Evolutionary conservation across 1,140 invertebrate species (phyloP).

Genomic region (Hermetia illucens): DNA sequence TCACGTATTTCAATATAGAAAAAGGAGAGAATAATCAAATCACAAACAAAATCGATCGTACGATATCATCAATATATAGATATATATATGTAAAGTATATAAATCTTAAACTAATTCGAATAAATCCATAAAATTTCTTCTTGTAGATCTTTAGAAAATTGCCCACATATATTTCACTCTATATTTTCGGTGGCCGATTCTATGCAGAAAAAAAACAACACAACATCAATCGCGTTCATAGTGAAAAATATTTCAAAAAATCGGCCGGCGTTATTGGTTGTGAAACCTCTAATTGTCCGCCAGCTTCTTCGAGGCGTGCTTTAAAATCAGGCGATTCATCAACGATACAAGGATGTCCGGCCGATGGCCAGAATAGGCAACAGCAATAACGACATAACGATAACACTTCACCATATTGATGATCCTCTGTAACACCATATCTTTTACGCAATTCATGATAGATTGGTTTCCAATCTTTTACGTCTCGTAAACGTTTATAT

Average conservation of each 20-base stretch:
- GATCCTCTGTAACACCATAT: conserved; percentile 78
- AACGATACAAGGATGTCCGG: conserved; percentile 80
- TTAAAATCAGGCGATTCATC: conserved; percentile 67
- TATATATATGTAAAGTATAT: no score
- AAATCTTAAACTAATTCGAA: no score
- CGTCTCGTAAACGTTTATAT: conserved; percentile 32
- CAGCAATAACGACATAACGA: conserved; percentile 89
- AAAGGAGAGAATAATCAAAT: no score
- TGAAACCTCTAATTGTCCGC: conserved; percentile 61
- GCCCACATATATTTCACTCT: no score
- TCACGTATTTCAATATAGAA: no score
- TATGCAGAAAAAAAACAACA: no score
- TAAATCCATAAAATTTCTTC: no score
- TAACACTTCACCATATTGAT: conserved; percentile 82
- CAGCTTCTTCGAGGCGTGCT: conserved; percentile 60
- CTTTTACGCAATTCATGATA: conserved; percentile 64
- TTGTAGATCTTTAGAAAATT: no score
- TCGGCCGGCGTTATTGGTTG: conserved; percentile 75
- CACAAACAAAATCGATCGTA: no score
- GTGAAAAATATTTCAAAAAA: conserved; percentile 82
- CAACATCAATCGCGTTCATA: conserved; percentile 39
- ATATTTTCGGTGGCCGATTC: no score
- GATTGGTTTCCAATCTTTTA: conserved; percentile 49
- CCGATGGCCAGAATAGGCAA: conserved; percentile 90
- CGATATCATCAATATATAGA: no score